These are phyloP conservation scores for Hippolais icterina DNA, from an alignment of 2,113 vertebrate species.

Conservation along the genomic window DNA sequence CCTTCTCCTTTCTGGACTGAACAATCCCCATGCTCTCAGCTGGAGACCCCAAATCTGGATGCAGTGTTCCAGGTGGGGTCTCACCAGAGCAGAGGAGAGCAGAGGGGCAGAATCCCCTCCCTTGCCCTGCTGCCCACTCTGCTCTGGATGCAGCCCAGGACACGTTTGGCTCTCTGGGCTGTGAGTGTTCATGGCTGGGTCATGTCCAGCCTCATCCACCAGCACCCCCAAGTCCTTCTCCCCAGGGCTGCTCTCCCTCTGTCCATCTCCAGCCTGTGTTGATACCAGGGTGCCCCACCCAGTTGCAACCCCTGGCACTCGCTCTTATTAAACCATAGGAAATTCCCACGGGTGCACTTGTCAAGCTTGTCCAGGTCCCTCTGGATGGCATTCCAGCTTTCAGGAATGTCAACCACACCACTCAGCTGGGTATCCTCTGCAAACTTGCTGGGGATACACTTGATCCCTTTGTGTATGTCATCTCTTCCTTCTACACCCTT, in stretches of 20 bases:
- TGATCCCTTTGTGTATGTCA: background rate
- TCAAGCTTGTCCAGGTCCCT: background rate
- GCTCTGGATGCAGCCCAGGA: background rate
- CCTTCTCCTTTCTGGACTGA: background rate
- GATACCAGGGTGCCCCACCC: rapidly evolving
- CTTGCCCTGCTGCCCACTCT: rapidly evolving
- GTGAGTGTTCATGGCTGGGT: rapidly evolving
- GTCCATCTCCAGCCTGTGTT: background rate
- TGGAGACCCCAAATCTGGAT: background rate
- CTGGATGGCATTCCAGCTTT: background rate
- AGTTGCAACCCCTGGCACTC: background rate
- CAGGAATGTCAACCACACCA: background rate
- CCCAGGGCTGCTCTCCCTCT: background rate
- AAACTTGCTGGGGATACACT: background rate
- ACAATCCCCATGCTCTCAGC: background rate
- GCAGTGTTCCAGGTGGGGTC: rapidly evolving
- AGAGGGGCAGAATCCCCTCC: background rate
- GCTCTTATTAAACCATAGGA: background rate
- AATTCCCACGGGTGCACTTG: background rate
- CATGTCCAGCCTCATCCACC: background rate
- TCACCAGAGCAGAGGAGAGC: background rate
- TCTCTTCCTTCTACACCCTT: background rate
- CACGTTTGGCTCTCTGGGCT: rapidly evolving
- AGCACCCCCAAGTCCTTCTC: background rate
- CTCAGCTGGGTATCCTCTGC: no score